Evolutionary conservation across 2,888 invertebrate genomes (phyloP), one percentile per base, ranked within the genome.

Genomic region (Margaritifera margaritifera): DNA sequence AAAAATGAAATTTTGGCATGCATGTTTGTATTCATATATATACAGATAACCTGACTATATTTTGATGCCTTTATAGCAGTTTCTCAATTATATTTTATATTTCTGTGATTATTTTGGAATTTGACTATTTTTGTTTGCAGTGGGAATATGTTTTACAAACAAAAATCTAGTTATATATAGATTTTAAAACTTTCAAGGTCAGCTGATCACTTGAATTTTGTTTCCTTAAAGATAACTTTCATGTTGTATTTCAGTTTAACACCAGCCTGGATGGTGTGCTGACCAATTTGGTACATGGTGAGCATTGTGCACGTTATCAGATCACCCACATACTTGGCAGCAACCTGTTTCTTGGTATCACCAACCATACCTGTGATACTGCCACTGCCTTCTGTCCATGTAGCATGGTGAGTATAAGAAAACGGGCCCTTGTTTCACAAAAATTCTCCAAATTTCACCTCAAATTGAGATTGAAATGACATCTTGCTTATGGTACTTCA

Each of bases 381-480:
- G 88, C 88, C 64, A 94, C 95, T 6, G 93, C 94, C 2, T 97
- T 97, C 90, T 97, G 97, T 86, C 97, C 97, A 0, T 97, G 97
- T 88, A 96, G 95, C 86, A 95, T 95, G 90, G 94, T 94, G 70
- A 71, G 83, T 74, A 52, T 2, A 11, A n/a, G n/a, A 4, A 42
- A 42, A 42, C 3, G 15, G 11, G 42, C 15, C 42, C 42, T 3
- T 42, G 42, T 42, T 42, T n/a, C 2, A 2, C 42, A 11, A 8
- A 42, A 2, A 11, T 42, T 15, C 42, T 42, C 42, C 11, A 42
- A 15, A 8, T 31, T 31, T 8, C 6, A 8, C 54, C 20, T 54
- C 20, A n/a, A 58, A 6, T 8, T 59, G 24, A 59, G 20, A 25
- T 55, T 55, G 20, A 15, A 53, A 15, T 55, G 5, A 55, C 11